These are phyloP conservation scores for Chirona hameri DNA, from an alignment of 2,888 invertebrate genomes.

Conservation along the genomic window DNA sequence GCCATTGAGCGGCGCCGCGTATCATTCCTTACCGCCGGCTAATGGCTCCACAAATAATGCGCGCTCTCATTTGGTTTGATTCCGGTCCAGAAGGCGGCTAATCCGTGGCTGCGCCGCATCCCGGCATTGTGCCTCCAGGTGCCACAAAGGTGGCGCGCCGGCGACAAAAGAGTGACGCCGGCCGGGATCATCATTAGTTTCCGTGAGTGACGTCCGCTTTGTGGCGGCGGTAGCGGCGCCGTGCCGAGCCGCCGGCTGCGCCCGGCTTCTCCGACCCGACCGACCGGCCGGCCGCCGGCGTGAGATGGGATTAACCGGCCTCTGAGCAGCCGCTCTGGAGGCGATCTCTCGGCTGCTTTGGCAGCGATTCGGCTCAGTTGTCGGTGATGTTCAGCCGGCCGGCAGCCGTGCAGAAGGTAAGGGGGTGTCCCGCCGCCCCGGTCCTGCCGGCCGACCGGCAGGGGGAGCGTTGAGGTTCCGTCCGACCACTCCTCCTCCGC, in stretches of 20 bases:
- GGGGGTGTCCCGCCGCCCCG: not conserved
- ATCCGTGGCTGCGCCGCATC: not conserved
- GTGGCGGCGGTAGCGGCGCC: not conserved
- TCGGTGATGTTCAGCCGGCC: not conserved
- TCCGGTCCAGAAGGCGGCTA: not conserved
- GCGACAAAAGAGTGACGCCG: constrained; percentile 24
- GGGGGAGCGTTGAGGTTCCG: too few species aligned
- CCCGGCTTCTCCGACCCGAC: too few species aligned
- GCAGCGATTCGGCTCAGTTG: not conserved
- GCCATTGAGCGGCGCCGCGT: not conserved
- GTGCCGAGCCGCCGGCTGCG: too few species aligned
- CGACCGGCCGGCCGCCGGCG: not conserved
- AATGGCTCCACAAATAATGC: constrained; percentile 24
- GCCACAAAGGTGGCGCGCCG: not conserved
- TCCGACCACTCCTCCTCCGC: too few species aligned
- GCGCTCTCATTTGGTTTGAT: constrained; percentile 27
- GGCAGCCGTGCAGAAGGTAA: constrained; percentile 4
- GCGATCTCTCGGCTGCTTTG: not conserved
- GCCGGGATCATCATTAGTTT: constrained; percentile 23
- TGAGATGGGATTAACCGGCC: not conserved
- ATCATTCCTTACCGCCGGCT: constrained; percentile 11
- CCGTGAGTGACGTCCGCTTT: constrained; percentile 25
- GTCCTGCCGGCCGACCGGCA: too few species aligned
- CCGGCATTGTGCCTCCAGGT: constrained; percentile 24
- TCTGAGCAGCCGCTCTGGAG: not conserved